Conservation (phyloP, 2,888 invertebrate genomes). For the Melieria picta region DNA sequence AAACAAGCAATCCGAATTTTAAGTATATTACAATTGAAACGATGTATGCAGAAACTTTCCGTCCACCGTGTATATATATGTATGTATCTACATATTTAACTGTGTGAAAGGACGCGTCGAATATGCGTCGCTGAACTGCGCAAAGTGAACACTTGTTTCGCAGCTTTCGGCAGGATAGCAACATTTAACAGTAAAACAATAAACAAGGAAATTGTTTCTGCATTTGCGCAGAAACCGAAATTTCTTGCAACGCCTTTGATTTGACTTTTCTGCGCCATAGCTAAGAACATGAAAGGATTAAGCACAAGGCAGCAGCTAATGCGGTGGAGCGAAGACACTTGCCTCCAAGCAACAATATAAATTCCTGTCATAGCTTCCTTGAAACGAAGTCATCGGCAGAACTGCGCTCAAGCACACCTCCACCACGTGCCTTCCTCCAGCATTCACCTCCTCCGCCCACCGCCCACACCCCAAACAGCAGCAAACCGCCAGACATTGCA, state of each 20-base stretch:
- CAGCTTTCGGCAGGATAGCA: too few species aligned
- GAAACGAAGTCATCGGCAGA: conserved; percentile 1
- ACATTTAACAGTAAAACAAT: background rate
- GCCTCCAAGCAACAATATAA: conserved; percentile 21
- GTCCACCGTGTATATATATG: too few species aligned
- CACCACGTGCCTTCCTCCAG: background rate
- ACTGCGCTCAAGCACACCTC: background rate
- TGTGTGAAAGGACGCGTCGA: too few species aligned
- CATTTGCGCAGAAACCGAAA: conserved; percentile 12
- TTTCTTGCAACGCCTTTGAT: conserved; percentile 18
- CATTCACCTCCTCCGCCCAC: background rate
- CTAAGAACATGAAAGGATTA: conserved; percentile 31
- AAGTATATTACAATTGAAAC: too few species aligned
- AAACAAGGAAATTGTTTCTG: background rate
- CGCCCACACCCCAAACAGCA: background rate
- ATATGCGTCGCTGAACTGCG: too few species aligned
- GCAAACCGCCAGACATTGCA: background rate
- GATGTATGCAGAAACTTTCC: too few species aligned
- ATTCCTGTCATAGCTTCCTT: conserved; percentile 13
- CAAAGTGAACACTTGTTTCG: too few species aligned
- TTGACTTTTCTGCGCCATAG: conserved; percentile 20
- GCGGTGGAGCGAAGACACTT: conserved; percentile 6
- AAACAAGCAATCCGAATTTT: too few species aligned
- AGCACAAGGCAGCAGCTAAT: background rate
- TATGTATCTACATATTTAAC: too few species aligned